Base-by-base conservation (phyloP, 1,140 invertebrate species). In the Orussus abietinus region DNA sequence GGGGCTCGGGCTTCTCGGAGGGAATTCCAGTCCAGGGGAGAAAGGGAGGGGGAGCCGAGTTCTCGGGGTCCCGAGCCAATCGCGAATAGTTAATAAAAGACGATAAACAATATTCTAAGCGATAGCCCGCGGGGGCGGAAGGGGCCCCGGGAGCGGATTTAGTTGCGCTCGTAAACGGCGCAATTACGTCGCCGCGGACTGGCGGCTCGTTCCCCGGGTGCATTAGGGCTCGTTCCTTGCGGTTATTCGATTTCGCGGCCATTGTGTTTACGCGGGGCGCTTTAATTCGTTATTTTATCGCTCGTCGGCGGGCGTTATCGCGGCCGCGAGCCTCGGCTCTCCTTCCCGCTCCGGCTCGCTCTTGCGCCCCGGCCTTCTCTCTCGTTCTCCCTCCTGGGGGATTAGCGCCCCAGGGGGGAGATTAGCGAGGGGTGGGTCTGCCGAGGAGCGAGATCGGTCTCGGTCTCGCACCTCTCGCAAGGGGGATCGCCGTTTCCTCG, bases 91-190 rank as follows among this genome's bases (percentile, higher is more conserved):
- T 64, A 58, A 58, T 57, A 53, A 62, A 56, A 47, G 49, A 48
- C 48, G 42, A 55, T 41, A 17, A 43, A 37, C 9, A 19, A 43
- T 37, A 43, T 37, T 43, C 29, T 19, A 43, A 14, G 32, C 39
- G 30, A 43, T 40, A 43, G 44, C 39, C 32, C 34, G 34, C 14
- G 10, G 20, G 15, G 28, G 31, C 38, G 47, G 47, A 50, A 47
- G 45, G 46, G 42, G 48, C 45, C 45, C 45, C 49, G 44, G 51
- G 42, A 39, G 54, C 62, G 50, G 54, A 61, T 59, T 65, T 63
- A 62, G 57, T 55, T 55, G 51, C 60, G 59, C 57, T 64, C 59
- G 53, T 69, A 66, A 66, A 65, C 59, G 55, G 45, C 47, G 50
- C 56, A 64, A 64, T 66, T 66, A 66, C 57, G 55, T 56, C 48